Conservation (phyloP, 2,797 vertebrate genomes). For the Carduelis carduelis region DNA sequence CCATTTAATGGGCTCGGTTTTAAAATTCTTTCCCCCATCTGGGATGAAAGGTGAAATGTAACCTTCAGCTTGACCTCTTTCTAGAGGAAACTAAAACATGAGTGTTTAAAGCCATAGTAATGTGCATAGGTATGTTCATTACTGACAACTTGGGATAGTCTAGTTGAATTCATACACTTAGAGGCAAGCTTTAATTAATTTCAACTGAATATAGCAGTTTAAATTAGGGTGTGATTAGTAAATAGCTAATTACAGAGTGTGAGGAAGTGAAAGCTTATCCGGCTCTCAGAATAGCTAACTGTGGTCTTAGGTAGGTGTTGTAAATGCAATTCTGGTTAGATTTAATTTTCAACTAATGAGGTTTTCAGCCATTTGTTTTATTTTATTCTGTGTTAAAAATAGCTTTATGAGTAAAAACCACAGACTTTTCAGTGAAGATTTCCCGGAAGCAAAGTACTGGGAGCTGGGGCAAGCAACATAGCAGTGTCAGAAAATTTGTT, state of each 20-base stretch:
- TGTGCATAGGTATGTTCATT: neutral
- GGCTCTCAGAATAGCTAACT: neutral
- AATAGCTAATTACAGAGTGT: neutral
- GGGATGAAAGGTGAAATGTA: neutral
- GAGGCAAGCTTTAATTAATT: neutral
- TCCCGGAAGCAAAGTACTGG: neutral
- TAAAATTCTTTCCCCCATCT: neutral
- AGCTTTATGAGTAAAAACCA: neutral
- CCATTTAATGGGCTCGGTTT: neutral
- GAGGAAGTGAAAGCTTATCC: neutral
- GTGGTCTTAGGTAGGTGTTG: neutral
- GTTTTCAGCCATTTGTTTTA: neutral
- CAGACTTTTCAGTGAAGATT: neutral
- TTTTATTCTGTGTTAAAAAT: neutral
- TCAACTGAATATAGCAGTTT: neutral
- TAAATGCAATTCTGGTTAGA: neutral
- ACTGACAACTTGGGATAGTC: neutral
- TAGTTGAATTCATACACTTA: neutral
- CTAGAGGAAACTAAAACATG: neutral
- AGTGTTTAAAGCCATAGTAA: neutral
- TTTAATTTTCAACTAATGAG: neutral
- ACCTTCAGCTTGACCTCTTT: neutral
- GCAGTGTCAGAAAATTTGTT: neutral
- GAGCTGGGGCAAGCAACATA: neutral
- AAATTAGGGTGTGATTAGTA: neutral